phyloP scores from a whole-genome alignment of 2,113 vertebrate species.

The Albula glossodonta region DNA sequence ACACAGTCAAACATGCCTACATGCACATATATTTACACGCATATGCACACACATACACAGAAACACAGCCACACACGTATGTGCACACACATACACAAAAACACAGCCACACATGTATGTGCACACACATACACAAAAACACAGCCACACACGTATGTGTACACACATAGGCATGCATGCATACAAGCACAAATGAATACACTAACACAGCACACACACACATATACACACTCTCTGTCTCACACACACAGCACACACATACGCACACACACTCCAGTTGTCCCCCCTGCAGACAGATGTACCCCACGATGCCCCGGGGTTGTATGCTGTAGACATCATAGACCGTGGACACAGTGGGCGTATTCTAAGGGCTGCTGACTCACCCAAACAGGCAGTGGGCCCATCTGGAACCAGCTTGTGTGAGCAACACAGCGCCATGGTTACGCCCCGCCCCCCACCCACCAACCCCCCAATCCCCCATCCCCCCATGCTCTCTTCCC shows the following conservation, averaged over 20 bases:
- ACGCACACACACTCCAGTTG: constrained; percentile 1
- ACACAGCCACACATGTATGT: too few relatives aligned
- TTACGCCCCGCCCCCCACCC: constrained; percentile 28
- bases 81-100: too few relatives aligned
- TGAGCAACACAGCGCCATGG: constrained; percentile 23
- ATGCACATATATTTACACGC: too few relatives aligned
- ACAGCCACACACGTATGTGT: too few relatives aligned
- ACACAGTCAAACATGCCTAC: too few relatives aligned
- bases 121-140: too few relatives aligned
- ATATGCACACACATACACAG: too few relatives aligned
- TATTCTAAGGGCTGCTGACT: constrained; percentile 58
- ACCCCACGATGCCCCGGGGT: constrained; percentile 63
- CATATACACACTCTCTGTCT: background rate
- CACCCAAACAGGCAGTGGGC: constrained; percentile 47
- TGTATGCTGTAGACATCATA: background rate
- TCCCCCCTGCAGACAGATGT: constrained; percentile 51
- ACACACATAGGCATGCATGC: background rate
- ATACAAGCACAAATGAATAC: background rate
- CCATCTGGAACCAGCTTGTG: constrained; percentile 63
- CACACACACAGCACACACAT: constrained; percentile 13
- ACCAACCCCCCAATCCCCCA: too few relatives aligned
- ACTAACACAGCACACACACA: background rate
- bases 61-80: too few relatives aligned
- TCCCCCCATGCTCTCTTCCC: constrained; percentile 17
- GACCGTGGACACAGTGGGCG: constrained; percentile 37